Conservation (phyloP, 2,113 vertebrate species). For the Parus major region DNA sequence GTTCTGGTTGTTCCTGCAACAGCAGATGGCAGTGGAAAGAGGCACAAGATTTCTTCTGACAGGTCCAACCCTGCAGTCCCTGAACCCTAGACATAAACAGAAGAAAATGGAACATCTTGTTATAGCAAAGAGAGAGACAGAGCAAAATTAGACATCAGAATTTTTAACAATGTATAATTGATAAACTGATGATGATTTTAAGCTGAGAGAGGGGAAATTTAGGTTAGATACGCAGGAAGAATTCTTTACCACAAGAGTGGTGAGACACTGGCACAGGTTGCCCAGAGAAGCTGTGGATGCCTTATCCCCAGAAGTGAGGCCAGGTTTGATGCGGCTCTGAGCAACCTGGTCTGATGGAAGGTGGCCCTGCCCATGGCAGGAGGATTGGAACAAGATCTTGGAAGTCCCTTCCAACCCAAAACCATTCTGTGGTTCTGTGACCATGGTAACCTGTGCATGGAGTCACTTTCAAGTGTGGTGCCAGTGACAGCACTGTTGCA, state of each 20-base stretch:
- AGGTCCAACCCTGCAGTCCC: background rate
- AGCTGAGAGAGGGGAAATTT: background rate
- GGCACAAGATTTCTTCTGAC: background rate
- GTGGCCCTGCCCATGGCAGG: background rate
- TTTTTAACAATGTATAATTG: background rate
- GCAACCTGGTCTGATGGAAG: background rate
- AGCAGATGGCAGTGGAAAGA: background rate
- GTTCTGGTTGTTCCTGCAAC: background rate
- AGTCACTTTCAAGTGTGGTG: accelerated
- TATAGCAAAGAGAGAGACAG: background rate
- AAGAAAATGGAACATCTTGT: background rate
- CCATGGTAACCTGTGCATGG: background rate
- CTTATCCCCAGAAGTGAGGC: accelerated
- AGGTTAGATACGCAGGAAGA: background rate
- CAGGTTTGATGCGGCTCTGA: background rate
- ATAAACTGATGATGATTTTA: background rate
- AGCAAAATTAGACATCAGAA: background rate
- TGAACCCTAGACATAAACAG: background rate
- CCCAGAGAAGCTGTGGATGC: background rate
- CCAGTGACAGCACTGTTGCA: background rate
- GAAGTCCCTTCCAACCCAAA: background rate
- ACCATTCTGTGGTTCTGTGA: background rate
- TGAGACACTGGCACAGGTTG: background rate
- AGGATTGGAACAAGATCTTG: background rate
- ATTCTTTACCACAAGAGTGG: accelerated